Evolutionary conservation across 2,797 vertebrate genomes (phyloP), one percentile per base, ranked within the genome.

Genomic region (Lepus oiostolus): DNA sequence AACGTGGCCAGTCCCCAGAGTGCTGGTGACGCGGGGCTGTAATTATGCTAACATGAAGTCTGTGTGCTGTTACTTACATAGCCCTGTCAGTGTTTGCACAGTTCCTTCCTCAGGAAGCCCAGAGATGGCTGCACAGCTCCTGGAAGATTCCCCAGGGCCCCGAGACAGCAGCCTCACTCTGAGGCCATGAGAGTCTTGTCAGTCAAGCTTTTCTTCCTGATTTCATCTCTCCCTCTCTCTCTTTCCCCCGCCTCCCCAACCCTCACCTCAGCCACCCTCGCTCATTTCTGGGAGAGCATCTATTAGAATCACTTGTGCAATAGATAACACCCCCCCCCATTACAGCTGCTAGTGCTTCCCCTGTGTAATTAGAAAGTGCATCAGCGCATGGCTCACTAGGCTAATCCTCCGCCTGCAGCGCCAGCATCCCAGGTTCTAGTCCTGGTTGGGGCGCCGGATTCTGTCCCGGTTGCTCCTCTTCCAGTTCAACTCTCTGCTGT

Each of bases 281-380:
- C 63, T 93, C 75, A 71, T 42, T 2, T 5, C 95, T 91, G 65
- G n/a, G 50, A 81, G 22, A 85, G 60, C 0, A 0, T 83, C 91
- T 95, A 92, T 79, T 90, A 92, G 93, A 95, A 91, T 90, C 87
- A 94, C 93, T 86, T 94, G 92, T 97, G 92, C 94, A 85, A 70
- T 67, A 98, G 94, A 96, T 96, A 97, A 97, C 63, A 50, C 42
- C 42, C 42, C 42, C 42, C 42, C 95, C 74, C 95, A 0, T 96
- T 96, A 93, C n/a, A 94, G 81, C 85, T 38, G 67, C 92, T 35
- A 35, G 42, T 38, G 35, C 90, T 74, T 97, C 96, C 96, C 95
- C 88, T 68, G 92, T 89, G 97, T 95, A 97, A 98, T 98, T 96
- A 98, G 95, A 81, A 96, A 97, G 89, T 47, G 42, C 8, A 47